These are phyloP conservation scores for Nemoura dubitans DNA, from an alignment of 2,888 invertebrate species.

Conservation along the genomic window DNA sequence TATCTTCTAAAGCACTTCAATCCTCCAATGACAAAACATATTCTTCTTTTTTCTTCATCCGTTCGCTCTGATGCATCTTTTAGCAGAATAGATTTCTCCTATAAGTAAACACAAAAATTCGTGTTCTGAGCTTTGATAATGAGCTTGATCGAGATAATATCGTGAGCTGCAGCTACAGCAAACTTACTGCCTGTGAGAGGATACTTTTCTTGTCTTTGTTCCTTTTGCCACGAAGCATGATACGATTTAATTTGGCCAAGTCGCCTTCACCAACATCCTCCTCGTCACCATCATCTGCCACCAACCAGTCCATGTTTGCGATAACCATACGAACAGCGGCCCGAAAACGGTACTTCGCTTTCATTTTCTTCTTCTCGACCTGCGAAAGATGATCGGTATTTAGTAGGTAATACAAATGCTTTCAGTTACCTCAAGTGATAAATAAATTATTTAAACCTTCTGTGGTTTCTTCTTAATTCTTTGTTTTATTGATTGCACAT, in stretches of 20 bases:
- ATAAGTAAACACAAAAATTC: constrained; percentile 52
- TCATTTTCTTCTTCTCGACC: constrained; percentile 13
- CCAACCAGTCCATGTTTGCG: constrained; percentile 67
- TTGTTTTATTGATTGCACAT: too few relatives aligned
- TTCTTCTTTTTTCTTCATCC: constrained; percentile 67
- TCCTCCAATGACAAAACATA: constrained; percentile 67
- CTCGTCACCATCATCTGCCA: constrained; percentile 62
- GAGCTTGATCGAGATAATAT: too few relatives aligned
- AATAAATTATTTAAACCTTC: too few relatives aligned
- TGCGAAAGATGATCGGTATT: too few relatives aligned
- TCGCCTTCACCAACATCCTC: constrained; percentile 50
- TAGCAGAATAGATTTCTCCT: constrained; percentile 71
- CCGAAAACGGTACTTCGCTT: constrained; percentile 59
- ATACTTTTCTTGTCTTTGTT: neutral
- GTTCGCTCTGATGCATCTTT: constrained; percentile 66
- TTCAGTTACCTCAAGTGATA: too few relatives aligned
- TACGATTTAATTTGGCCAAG: neutral
- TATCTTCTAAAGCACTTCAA: constrained; percentile 70
- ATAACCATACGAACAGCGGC: constrained; percentile 67
- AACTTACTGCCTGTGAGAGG: constrained; percentile 14
- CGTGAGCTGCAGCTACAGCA: neutral
- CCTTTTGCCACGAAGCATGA: constrained; percentile 18
- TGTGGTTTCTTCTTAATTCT: too few relatives aligned
- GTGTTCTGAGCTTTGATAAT: too few relatives aligned
- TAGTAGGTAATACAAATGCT: too few relatives aligned